These are phyloP conservation scores for Cynopterus sphinx DNA, from an alignment of 2,797 vertebrate genomes.

Conservation along the genomic window DNA sequence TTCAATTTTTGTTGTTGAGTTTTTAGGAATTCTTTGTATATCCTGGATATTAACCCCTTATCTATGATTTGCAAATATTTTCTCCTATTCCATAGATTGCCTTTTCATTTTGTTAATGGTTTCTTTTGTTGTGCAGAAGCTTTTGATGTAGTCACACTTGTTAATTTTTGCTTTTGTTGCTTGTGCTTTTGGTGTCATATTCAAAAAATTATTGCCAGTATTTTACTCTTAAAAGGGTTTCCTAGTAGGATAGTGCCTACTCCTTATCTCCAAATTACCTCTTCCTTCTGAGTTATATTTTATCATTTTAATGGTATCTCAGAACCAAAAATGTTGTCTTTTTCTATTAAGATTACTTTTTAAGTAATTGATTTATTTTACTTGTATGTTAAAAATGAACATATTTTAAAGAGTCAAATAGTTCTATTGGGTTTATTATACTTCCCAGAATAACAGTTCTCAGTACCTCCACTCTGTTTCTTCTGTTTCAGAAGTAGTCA, in stretches of 20 bases:
- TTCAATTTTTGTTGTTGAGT: not conserved
- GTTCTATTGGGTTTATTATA: not conserved
- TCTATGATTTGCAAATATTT: not conserved
- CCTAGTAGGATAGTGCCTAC: not conserved
- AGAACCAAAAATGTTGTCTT: constrained; percentile 7
- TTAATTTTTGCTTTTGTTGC: not conserved
- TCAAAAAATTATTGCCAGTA: not conserved
- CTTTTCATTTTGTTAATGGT: not conserved
- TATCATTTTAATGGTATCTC: not conserved
- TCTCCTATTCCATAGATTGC: not conserved
- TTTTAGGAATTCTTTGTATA: not conserved
- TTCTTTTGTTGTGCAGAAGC: not conserved
- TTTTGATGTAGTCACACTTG: not conserved
- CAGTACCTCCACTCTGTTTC: not conserved
- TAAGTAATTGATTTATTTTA: not conserved
- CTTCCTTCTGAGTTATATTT: constrained; percentile 33
- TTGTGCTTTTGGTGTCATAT: not conserved
- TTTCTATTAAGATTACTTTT: not conserved
- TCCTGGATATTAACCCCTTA: not conserved
- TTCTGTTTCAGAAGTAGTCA: not conserved
- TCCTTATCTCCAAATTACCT: not conserved
- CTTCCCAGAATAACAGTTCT: not conserved
- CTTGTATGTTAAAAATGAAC: constrained; percentile 15
- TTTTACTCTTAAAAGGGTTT: not conserved
- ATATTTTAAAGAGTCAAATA: not conserved